Conservation (phyloP, 2,888 invertebrate genomes). For the Helobdella robusta region DNA sequence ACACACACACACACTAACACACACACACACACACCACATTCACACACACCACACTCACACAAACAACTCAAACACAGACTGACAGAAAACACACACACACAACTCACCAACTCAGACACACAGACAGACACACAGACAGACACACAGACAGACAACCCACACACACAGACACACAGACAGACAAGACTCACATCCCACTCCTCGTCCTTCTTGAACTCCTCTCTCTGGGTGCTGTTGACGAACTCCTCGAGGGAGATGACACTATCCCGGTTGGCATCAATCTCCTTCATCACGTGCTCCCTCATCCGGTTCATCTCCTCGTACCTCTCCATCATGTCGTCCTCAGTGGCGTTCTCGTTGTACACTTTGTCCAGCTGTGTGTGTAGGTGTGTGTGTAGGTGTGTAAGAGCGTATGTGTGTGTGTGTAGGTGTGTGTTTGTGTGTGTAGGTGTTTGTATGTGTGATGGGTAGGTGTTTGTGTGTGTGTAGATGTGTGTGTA, state of each 20-base stretch:
- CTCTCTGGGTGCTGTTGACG: conserved; percentile 69
- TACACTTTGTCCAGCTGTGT: conserved; percentile 76
- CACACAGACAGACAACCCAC: not conserved
- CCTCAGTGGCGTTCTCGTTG: conserved; percentile 71
- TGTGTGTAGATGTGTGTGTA: not conserved
- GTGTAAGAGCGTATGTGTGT: not conserved
- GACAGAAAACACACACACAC: not conserved
- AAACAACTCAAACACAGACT: too few relatives aligned
- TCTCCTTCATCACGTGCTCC: conserved; percentile 82
- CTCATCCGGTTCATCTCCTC: conserved; percentile 98
- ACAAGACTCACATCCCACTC: conserved; percentile 69
- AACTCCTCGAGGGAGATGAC: conserved; percentile 72
- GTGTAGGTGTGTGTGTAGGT: not conserved
- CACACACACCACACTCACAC: too few relatives aligned
- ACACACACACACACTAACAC: too few relatives aligned
- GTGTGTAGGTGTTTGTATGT: not conserved
- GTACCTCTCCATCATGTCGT: conserved; percentile 64
- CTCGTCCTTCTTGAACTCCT: conserved; percentile 73
- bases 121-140: not conserved
- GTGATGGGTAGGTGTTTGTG: not conserved
- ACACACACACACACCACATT: too few relatives aligned
- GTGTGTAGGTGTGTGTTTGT: not conserved
- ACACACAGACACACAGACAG: not conserved
- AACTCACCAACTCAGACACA: not conserved
- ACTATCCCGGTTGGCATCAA: conserved; percentile 76